Evolutionary conservation across 1,140 invertebrate species (phyloP).

Genomic region (Musca vetustissima): DNA sequence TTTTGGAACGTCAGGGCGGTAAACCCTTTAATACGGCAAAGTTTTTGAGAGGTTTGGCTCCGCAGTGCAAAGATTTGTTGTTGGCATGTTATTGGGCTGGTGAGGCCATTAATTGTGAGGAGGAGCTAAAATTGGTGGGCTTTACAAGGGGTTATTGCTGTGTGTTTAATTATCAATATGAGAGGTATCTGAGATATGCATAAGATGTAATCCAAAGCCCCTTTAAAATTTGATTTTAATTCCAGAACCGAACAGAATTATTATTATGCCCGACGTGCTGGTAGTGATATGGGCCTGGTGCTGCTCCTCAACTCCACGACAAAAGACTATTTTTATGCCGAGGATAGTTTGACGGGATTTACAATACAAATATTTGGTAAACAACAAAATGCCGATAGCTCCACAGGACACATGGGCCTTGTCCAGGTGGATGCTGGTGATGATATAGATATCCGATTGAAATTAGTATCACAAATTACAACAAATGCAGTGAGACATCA

Average conservation of each 20-base stretch:
- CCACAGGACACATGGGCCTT: constrained; percentile 4
- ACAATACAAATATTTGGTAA: constrained; percentile 3
- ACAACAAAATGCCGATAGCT: constrained; percentile 3
- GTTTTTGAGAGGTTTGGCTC: not conserved
- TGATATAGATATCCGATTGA: not conserved
- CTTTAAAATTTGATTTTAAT: not conserved
- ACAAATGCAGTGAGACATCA: not conserved
- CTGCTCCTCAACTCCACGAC: constrained; percentile 6
- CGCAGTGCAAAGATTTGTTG: constrained; percentile 15
- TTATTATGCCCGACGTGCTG: not conserved
- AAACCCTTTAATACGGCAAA: not conserved
- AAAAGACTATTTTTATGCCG: constrained; percentile 11
- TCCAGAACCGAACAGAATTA: not conserved
- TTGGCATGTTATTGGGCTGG: constrained; percentile 8
- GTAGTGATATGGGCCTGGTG: not conserved
- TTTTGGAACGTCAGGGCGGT: not conserved
- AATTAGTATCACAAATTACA: not conserved
- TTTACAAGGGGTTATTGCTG: constrained; percentile 6
- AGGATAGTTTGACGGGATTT: constrained; percentile 6
- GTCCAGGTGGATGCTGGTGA: constrained; percentile 3
- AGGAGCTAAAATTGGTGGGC: not conserved
- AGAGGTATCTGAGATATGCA: not conserved
- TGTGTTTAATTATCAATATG: constrained; percentile 24
- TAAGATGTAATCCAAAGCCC: not conserved
- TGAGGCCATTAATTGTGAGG: not conserved